Evolutionary conservation across 2,888 invertebrate genomes (phyloP), one percentile per base, ranked within the genome.

Genomic region (Mythimna pallens): DNA sequence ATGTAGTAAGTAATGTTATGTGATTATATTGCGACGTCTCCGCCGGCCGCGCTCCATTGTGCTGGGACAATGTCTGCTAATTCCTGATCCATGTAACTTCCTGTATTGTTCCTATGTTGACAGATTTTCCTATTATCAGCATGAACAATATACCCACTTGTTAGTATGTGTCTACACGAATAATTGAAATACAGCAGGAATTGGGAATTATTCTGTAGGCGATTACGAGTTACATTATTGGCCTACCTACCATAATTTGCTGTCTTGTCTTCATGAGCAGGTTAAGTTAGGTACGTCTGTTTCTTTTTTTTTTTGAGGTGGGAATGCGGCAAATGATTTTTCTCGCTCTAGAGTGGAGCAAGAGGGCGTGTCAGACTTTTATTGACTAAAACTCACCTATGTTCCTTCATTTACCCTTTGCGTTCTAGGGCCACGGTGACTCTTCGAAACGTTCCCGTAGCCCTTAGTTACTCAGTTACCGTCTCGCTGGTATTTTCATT

Each of bases 41-140:
- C 83, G 72, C 65, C 77, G 83, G 62, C 63, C 65, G 73, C 62
- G 67, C 73, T 78, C 93, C 84, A 93, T 96, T 96, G 95, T 95
- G 82, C 86, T 86, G 83, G 89, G 90, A 95, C 95, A 95, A 95
- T 95, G 94, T 92, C 93, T 92, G 92, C 93, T 95, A 95, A 96
- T 95, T 95, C 93, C 94, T 94, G 95, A 95, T 95, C 95, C 93
- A 92, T 94, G 94, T 95, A 93, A 94, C 95, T 94, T 94, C 92
- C 92, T 91, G 91, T 93, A 94, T 95, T 95, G 95, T 96, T 93
- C 93, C 90, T 87, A 89, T 95, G 94, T 94, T 95, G 95, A 95
- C 95, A 95, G 95, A 95, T 95, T 95, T 95, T 95, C 94, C 94
- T 94, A 95, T 95, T 95, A 94, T 94, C 91, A 92, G 87, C 85